Evolutionary conservation across 2,797 vertebrate genomes (phyloP), one percentile per base, ranked within the genome.

Genomic region (Chaetophractus vellerosus): DNA sequence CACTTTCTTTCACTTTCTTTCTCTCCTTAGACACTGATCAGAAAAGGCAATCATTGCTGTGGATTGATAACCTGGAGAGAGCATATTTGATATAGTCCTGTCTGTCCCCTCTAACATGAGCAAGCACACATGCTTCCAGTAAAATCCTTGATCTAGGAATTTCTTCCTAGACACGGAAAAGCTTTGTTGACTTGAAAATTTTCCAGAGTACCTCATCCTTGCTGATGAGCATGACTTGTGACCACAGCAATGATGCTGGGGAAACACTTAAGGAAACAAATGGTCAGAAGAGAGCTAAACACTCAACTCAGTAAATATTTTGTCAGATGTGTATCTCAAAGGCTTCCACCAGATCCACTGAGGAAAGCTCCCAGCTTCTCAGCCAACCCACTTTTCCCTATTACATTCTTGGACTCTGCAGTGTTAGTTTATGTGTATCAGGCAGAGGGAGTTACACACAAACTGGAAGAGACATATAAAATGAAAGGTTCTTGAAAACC

Each of bases 381-480:
- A 63, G 0, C 59, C 88, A 72, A 16, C 55, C 72, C 24, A 24
- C 79, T 81, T 82, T 83, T 45, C 59, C 57, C 26, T 38, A 23
- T 64, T 33, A 33, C 21, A 16, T 59, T 82, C 80, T 31, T 28
- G 82, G 36, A 41, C 31, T 64, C 75, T 48, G 8, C 68, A 50
- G 24, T 55, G 15, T 11, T 55, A 26, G 63, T 72, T 84, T 64
- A 23, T 81, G 18, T 69, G 45, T 90, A 84, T 83, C 28, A 83
- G 31, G 64, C n/a, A 83, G 38, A 79, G 79, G 63, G 15, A 96
- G 90, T 95, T 97, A 95, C 91, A 96, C 94, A 72, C 45, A 69
- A 95, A 97, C 95, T 94, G 95, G 93, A 95, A 98, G 95, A 97
- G 96, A 96, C 75, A 82, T 82, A 87, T 84, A 91, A 84, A 88